Conservation (phyloP, 1,140 invertebrate genomes). For the Nephotettix cincticeps region DNA sequence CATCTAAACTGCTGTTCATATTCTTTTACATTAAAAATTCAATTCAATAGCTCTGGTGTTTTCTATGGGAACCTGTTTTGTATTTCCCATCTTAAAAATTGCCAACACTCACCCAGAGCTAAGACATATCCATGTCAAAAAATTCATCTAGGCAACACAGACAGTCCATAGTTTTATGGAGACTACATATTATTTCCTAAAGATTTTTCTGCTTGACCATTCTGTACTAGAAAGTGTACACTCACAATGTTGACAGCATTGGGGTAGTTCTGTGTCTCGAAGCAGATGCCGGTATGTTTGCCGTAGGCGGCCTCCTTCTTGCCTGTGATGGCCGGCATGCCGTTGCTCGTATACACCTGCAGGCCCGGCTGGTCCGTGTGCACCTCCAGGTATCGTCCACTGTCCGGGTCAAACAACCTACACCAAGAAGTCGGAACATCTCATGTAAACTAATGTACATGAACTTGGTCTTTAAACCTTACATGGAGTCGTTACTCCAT, state of each 20-base stretch:
- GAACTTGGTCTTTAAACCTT: no score
- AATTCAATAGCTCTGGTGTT: no score
- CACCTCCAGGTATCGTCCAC: conserved; percentile 68
- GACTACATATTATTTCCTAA: neutral
- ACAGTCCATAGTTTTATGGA: neutral
- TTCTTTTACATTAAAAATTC: no score
- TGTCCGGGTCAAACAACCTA: conserved; percentile 63
- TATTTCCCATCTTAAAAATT: no score
- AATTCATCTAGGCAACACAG: neutral
- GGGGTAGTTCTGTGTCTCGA: conserved; percentile 92
- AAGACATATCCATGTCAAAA: no score
- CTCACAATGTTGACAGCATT: conserved; percentile 83
- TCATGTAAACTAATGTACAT: no score
- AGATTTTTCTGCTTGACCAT: neutral
- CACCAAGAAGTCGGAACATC: no score
- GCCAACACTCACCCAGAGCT: no score
- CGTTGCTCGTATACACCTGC: conserved; percentile 78
- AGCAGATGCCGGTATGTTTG: conserved; percentile 80
- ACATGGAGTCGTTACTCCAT: no score
- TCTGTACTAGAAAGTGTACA: conserved; percentile 27
- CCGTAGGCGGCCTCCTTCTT: conserved; percentile 69
- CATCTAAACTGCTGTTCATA: no score
- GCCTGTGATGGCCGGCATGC: conserved; percentile 52
- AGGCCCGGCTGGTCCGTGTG: conserved; percentile 84
- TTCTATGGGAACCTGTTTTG: no score